Conservation (phyloP, 2,113 vertebrate species). For the Peromyscus californicus region DNA sequence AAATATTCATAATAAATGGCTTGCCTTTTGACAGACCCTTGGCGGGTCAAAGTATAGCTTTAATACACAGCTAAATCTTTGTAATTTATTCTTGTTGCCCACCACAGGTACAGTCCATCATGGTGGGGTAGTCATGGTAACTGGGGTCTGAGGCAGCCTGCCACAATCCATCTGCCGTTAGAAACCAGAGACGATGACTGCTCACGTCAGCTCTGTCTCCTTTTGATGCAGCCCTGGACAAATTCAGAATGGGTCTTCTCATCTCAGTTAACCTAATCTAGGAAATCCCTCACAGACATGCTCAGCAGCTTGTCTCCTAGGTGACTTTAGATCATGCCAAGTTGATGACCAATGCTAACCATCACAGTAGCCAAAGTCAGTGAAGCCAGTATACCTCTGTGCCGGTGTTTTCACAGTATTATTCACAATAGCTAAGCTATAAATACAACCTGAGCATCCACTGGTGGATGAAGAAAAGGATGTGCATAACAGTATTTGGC, state of each 20-base stretch:
- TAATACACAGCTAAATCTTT: too few species aligned
- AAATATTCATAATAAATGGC: too few species aligned
- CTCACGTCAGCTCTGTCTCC: not conserved
- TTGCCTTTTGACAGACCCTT: too few species aligned
- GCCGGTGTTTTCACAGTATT: not conserved
- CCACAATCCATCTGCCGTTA: not conserved
- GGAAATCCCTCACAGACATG: not conserved
- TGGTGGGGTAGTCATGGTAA: not conserved
- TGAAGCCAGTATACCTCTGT: not conserved
- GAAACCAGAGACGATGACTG: not conserved
- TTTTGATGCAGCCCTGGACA: not conserved
- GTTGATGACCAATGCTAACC: not conserved
- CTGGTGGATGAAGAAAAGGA: not conserved
- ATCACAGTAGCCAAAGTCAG: not conserved
- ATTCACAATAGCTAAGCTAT: not conserved
- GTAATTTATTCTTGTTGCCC: too few species aligned
- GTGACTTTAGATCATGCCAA: not conserved
- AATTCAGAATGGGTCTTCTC: not conserved
- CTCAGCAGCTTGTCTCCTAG: not conserved
- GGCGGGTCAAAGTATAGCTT: too few species aligned
- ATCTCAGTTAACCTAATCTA: not conserved
- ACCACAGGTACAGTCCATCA: not conserved
- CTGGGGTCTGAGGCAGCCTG: not conserved
- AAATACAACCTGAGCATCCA: not conserved
- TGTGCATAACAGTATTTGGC: not conserved